These are phyloP conservation scores for Sebastes cheni DNA, from an alignment of 2,797 vertebrate species.

Conservation along the genomic window DNA sequence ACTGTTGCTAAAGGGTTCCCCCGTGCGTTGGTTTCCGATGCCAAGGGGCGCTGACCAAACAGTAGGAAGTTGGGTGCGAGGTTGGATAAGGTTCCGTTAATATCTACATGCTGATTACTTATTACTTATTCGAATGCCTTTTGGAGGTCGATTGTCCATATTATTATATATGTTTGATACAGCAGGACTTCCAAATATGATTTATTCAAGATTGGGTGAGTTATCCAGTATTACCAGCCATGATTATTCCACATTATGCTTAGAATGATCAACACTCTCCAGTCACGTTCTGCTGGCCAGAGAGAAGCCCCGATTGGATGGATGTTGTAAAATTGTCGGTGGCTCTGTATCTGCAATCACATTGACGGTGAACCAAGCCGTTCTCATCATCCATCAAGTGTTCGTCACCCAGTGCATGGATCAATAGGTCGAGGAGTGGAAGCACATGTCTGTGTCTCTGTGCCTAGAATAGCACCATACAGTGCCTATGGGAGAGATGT, in stretches of 20 bases:
- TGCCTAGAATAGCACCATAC: background rate
- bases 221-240: background rate
- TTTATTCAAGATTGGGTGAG: background rate
- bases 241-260: background rate
- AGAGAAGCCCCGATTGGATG: conserved; percentile 31
- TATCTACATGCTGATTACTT: background rate
- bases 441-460: conserved; percentile 4
- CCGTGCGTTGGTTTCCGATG: too few relatives aligned
- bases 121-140: background rate
- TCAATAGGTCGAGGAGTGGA: conserved; percentile 38
- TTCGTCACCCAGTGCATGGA: background rate
- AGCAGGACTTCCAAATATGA: too few relatives aligned
- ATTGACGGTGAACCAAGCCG: conserved; percentile 12
- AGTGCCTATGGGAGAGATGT: background rate
- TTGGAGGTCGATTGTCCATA: background rate
- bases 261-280: background rate
- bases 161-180: too few relatives aligned
- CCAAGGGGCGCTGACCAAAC: too few relatives aligned
- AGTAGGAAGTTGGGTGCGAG: too few relatives aligned
- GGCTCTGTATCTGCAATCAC: conserved; percentile 13
- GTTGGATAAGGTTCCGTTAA: background rate
- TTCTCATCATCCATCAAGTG: conserved; percentile 30
- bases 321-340: conserved; percentile 26
- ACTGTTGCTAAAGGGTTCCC: too few relatives aligned
- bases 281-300: background rate